Conservation (phyloP, 2,113 vertebrate genomes). For the Paralichthys olivaceus region DNA sequence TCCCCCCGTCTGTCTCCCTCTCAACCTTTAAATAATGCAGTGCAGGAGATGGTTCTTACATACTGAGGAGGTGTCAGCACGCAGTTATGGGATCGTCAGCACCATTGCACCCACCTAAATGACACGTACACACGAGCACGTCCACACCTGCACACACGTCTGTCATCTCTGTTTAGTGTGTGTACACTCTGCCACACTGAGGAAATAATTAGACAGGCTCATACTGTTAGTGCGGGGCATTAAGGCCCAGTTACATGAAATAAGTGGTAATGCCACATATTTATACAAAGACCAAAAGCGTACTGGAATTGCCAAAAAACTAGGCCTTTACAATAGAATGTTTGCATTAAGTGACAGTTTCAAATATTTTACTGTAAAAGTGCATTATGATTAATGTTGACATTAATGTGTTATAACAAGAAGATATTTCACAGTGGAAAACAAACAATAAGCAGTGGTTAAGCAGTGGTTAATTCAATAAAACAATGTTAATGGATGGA, state of each 20-base stretch:
- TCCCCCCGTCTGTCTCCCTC: conserved; percentile 41
- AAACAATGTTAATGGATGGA: background rate
- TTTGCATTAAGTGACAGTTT: conserved; percentile 20
- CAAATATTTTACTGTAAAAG: conserved; percentile 10
- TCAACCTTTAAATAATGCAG: conserved; percentile 76
- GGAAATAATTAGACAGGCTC: conserved; percentile 61
- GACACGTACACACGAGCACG: conserved; percentile 46
- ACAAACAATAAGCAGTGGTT: background rate
- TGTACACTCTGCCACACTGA: conserved; percentile 36
- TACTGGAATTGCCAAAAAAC: conserved; percentile 28
- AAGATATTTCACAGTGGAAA: conserved; percentile 6
- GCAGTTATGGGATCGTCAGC: conserved; percentile 55
- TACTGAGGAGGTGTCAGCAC: conserved; percentile 71
- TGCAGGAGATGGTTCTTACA: conserved; percentile 65
- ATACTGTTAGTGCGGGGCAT: conserved; percentile 26
- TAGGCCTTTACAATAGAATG: background rate
- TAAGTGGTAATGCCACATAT: conserved; percentile 3
- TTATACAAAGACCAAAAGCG: conserved; percentile 33
- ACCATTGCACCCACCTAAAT: conserved; percentile 49
- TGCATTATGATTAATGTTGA: conserved; percentile 1
- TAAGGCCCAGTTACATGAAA: conserved; percentile 40
- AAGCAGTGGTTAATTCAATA: background rate
- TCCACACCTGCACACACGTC: conserved; percentile 47
- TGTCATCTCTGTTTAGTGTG: conserved; percentile 63
- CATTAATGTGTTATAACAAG: background rate